These are phyloP conservation scores for Melanchra persicariae DNA, from an alignment of 2,888 invertebrate genomes.

Conservation along the genomic window DNA sequence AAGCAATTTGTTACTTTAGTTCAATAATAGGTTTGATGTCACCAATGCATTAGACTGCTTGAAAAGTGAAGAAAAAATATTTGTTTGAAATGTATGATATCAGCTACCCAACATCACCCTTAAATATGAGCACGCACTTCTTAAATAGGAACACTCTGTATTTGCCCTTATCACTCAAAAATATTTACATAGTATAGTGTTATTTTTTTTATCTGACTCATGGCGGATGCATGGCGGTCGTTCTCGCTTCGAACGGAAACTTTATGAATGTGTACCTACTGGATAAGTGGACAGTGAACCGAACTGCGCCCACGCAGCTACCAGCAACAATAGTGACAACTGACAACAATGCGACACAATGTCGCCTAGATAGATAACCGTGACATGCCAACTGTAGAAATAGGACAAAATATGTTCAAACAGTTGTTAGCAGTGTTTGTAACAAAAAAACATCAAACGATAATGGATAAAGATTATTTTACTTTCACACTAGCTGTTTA, in stretches of 20 bases:
- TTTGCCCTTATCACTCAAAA: constrained; percentile 51
- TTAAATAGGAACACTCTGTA: too few relatives aligned
- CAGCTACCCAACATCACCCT: too few relatives aligned
- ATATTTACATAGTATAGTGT: constrained; percentile 47
- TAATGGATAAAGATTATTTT: neutral
- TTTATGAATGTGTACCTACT: constrained; percentile 72
- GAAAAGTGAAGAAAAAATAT: too few relatives aligned
- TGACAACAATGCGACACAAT: constrained; percentile 54
- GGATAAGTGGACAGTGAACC: constrained; percentile 87
- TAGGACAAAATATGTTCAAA: constrained; percentile 22
- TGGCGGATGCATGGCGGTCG: constrained; percentile 82
- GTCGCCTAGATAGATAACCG: constrained; percentile 54
- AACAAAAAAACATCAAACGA: constrained; percentile 6
- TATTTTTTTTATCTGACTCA: constrained; percentile 63
- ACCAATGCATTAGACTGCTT: too few relatives aligned
- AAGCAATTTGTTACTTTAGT: too few relatives aligned
- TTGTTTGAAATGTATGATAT: too few relatives aligned
- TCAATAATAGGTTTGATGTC: too few relatives aligned
- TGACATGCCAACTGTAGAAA: constrained; percentile 13
- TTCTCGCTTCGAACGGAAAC: constrained; percentile 78
- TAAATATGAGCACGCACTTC: too few relatives aligned
- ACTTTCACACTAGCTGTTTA: too few relatives aligned
- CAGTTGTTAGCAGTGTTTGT: neutral
- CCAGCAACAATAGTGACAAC: constrained; percentile 59
- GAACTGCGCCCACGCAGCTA: constrained; percentile 67